Percentiles rank a stretch among this genome's conserved stretches.
Evolutionary conservation across 2,888 invertebrate genomes (phyloP).

Genomic region (Entomobrya multifasciata): DNA sequence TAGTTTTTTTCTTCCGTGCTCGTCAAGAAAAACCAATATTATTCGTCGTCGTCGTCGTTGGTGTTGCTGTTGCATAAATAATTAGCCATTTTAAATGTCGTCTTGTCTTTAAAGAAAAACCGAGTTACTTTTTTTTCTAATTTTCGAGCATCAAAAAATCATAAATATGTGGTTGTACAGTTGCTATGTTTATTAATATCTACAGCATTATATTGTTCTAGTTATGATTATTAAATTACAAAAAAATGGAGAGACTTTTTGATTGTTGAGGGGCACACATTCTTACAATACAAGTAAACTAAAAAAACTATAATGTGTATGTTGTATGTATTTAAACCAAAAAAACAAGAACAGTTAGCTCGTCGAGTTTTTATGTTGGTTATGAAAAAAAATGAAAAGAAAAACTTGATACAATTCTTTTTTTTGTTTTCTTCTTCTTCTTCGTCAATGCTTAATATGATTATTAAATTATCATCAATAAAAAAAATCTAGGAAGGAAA

Average conservation of each 20-base stretch:
- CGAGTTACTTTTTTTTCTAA: no score
- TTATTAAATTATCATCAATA: constrained; percentile 9
- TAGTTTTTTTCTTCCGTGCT: not conserved
- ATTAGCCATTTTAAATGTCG: no score
- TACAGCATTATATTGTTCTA: no score
- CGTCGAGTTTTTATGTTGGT: constrained; percentile 15
- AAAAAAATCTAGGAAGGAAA: not conserved
- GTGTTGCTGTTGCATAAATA: no score
- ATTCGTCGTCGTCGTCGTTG: not conserved
- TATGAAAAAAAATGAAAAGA: no score
- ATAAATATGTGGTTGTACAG: constrained; percentile 13
- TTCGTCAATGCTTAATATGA: constrained; percentile 9
- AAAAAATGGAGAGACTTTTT: constrained; percentile 38
- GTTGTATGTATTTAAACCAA: no score
- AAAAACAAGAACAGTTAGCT: constrained; percentile 15
- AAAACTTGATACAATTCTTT: not conserved
- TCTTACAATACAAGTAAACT: constrained; percentile 26
- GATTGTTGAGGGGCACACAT: constrained; percentile 42
- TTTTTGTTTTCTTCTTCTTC: no score
- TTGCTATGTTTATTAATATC: not conserved
- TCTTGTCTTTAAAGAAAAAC: no score
- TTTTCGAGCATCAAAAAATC: not conserved
- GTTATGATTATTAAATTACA: not conserved
- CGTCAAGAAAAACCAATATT: constrained; percentile 41
- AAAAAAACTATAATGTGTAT: not conserved